A percentile compares a stretch with the other conserved stretches of the same genome.
Evolutionary conservation across 2,888 invertebrate genomes (phyloP).

Genomic region (Pycnomerus fuliginosus): DNA sequence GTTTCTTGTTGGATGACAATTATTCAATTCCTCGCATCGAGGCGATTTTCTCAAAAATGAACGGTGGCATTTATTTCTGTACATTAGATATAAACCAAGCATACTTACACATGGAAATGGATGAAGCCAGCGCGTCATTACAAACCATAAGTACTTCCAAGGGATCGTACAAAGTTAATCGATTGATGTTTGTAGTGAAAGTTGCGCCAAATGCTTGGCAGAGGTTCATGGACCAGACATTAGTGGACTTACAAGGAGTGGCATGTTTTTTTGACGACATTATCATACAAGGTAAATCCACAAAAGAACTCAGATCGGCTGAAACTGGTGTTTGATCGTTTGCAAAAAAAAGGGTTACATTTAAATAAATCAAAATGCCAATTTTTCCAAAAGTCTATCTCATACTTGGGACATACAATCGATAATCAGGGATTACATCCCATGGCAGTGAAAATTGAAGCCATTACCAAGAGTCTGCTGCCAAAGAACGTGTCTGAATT

Average conservation of each 20-base stretch:
- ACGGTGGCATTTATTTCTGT: conserved; percentile 2
- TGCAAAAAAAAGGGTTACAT: conserved; percentile 3
- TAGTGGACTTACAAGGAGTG: conserved; percentile 32
- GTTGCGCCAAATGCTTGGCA: conserved; percentile 37
- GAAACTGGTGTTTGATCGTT: not conserved
- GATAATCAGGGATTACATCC: not conserved
- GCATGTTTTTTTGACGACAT: conserved; percentile 42
- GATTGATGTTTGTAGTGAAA: conserved; percentile 39
- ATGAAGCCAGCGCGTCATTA: not conserved
- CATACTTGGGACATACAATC: conserved; percentile 3
- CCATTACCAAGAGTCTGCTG: not conserved
- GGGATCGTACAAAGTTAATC: conserved; percentile 30
- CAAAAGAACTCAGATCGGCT: conserved; percentile 12
- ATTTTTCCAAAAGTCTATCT: conserved; percentile 1
- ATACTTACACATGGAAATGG: conserved; percentile 2
- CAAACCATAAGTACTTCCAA: not conserved
- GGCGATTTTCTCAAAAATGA: conserved; percentile 1
- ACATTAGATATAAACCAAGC: conserved; percentile 3
- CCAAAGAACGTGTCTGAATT: conserved; percentile 8
- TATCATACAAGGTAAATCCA: conserved; percentile 27
- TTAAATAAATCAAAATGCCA: conserved; percentile 6
- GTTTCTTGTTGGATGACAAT: not conserved
- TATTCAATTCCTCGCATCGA: conserved; percentile 6
- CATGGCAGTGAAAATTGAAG: conserved; percentile 2
- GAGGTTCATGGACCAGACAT: conserved; percentile 38